Conservation (phyloP, 2,797 vertebrate species). For the Benthosema pterotum region DNA sequence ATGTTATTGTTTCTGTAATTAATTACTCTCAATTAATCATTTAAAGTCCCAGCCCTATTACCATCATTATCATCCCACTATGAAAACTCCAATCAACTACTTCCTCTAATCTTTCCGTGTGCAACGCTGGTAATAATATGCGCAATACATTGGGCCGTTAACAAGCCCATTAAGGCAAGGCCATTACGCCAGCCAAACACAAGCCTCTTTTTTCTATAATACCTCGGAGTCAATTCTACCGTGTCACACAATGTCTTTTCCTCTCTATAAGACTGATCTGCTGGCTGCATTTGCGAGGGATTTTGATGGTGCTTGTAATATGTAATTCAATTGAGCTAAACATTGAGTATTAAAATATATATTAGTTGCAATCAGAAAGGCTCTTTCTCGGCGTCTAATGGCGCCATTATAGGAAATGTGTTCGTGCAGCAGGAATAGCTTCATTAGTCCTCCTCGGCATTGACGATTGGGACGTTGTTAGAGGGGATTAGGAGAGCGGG, state of each 20-base stretch:
- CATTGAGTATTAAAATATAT: slow-evolving; percentile 61
- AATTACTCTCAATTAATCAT: no score
- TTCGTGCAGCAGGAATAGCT: slow-evolving; percentile 43
- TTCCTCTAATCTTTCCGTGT: slow-evolving; percentile 1
- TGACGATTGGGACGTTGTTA: slow-evolving; percentile 50
- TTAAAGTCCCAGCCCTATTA: no score
- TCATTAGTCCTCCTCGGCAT: slow-evolving; percentile 66
- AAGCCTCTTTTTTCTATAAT: slow-evolving; percentile 53
- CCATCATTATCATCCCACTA: neutral
- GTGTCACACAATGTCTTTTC: slow-evolving; percentile 46
- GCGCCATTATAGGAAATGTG: slow-evolving; percentile 60
- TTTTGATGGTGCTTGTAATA: slow-evolving; percentile 63
- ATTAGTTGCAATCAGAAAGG: slow-evolving; percentile 47
- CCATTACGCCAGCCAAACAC: slow-evolving; percentile 55
- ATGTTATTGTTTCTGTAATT: no score
- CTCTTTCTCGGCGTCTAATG: slow-evolving; percentile 44
- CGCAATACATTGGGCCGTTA: slow-evolving; percentile 35
- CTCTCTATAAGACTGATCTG: slow-evolving; percentile 36
- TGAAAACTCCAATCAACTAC: slow-evolving; percentile 3
- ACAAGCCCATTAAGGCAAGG: slow-evolving; percentile 58
- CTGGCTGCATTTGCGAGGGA: slow-evolving; percentile 26
- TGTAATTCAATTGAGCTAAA: slow-evolving; percentile 71
- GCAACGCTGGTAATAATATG: slow-evolving; percentile 22
- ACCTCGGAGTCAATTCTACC: slow-evolving; percentile 67
- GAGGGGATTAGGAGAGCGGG: slow-evolving; percentile 34